Evolutionary conservation across 2,113 vertebrate genomes (phyloP).

Genomic region (Silurus glanis): DNA sequence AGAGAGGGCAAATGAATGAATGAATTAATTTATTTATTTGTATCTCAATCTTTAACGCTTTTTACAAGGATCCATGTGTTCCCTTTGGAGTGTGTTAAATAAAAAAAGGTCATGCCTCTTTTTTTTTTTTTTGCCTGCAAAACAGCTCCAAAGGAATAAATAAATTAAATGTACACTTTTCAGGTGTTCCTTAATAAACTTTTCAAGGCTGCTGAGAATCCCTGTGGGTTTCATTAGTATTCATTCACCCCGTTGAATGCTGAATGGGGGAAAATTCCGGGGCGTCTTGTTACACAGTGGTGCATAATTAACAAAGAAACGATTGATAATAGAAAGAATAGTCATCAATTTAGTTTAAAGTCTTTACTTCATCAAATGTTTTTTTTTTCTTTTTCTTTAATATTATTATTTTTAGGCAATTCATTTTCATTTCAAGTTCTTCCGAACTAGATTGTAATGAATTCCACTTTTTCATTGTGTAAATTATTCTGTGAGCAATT

Average conservation of each 20-base stretch:
- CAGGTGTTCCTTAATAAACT: slow-evolving; percentile 25
- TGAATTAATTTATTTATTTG: slow-evolving; percentile 10
- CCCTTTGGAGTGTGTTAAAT: neutral
- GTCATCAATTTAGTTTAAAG: neutral
- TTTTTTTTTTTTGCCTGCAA: slow-evolving; percentile 1
- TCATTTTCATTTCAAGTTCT: neutral
- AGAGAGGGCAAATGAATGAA: neutral
- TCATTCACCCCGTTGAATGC: neutral
- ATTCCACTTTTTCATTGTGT: neutral
- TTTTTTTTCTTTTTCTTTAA: neutral
- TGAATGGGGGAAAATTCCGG: neutral
- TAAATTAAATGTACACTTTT: slow-evolving; percentile 2
- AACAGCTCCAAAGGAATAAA: slow-evolving; percentile 10
- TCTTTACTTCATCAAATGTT: neutral
- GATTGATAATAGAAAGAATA: neutral
- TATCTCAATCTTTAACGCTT: neutral
- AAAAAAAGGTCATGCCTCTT: neutral
- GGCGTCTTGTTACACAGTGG: neutral
- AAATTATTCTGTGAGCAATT: neutral
- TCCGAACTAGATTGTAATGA: neutral
- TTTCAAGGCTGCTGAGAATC: slow-evolving; percentile 1
- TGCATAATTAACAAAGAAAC: neutral
- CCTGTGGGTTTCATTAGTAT: slow-evolving; percentile 28
- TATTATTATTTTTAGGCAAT: neutral
- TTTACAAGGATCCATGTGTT: neutral